A percentile compares a stretch with the other conserved stretches of the same genome.
Conservation (phyloP, 1,140 invertebrate species). For the Zaprionus davidi region DNA sequence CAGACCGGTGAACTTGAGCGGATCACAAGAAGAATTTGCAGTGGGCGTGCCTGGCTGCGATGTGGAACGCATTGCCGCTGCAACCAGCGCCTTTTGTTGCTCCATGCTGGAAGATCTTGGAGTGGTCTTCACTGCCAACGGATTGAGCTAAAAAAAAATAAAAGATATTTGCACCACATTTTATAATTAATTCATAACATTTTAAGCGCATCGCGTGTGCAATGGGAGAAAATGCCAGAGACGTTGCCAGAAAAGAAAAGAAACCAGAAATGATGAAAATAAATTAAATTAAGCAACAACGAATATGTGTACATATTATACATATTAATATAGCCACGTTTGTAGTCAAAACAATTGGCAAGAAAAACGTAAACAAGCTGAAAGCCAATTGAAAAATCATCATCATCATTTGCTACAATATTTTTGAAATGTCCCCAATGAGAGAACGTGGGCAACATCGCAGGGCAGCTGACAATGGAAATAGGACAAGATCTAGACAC, state of each 20-base stretch:
- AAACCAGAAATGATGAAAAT: conserved; percentile 44
- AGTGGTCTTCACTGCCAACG: conserved; percentile 61
- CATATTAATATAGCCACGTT: neutral
- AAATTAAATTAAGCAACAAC: conserved; percentile 30
- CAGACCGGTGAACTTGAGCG: conserved; percentile 46
- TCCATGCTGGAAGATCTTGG: conserved; percentile 47
- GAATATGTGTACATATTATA: conserved; percentile 25
- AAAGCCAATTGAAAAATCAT: conserved; percentile 19
- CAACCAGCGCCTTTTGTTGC: conserved; percentile 55
- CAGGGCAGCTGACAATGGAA: conserved; percentile 32
- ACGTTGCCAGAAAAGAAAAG: neutral
- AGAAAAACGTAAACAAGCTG: conserved; percentile 53
- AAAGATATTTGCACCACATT: conserved; percentile 33
- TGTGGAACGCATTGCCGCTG: conserved; percentile 44
- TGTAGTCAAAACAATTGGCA: conserved; percentile 56
- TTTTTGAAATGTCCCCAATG: conserved; percentile 18
- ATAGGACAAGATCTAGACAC: conserved; percentile 48
- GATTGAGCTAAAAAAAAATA: conserved; percentile 56
- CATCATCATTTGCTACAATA: conserved; percentile 27
- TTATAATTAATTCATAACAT: conserved; percentile 41
- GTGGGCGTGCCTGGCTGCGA: conserved; percentile 18
- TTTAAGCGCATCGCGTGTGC: conserved; percentile 60
- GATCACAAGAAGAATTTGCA: conserved; percentile 9
- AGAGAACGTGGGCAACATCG: neutral
- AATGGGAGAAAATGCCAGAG: conserved; percentile 40